Conservation (phyloP, 2,797 vertebrate genomes). For the Rhincodon typus region DNA sequence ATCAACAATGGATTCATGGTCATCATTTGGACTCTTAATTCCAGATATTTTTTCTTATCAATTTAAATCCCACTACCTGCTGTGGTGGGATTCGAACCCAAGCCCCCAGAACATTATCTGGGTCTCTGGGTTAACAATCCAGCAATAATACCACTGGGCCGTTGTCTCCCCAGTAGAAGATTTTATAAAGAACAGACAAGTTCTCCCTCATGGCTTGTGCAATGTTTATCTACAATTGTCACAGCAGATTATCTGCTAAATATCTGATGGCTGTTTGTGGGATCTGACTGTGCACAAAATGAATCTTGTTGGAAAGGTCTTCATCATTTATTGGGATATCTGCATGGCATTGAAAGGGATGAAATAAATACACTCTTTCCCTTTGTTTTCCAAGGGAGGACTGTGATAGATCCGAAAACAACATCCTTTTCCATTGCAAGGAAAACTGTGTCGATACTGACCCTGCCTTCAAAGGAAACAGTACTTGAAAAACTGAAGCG, state of each 20-base stretch:
- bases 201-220: background rate
- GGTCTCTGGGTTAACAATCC: no score
- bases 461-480: background rate
- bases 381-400: background rate
- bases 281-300: background rate
- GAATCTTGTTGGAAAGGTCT: background rate
- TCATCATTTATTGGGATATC: background rate
- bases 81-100: no score
- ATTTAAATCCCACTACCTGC: no score
- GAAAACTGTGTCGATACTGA: no score
- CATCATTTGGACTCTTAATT: no score
- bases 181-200: background rate
- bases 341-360: background rate
- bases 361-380: background rate
- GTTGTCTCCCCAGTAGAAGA: no score
- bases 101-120: no score
- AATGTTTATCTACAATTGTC: background rate
- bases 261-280: background rate
- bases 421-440: background rate
- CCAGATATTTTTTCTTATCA: no score
- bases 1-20: no score
- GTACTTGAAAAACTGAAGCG: background rate
- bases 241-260: background rate
- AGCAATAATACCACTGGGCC: no score
- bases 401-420: background rate